phyloP scores from a whole-genome alignment of 2,797 vertebrate species.

The Natrix natrix region DNA sequence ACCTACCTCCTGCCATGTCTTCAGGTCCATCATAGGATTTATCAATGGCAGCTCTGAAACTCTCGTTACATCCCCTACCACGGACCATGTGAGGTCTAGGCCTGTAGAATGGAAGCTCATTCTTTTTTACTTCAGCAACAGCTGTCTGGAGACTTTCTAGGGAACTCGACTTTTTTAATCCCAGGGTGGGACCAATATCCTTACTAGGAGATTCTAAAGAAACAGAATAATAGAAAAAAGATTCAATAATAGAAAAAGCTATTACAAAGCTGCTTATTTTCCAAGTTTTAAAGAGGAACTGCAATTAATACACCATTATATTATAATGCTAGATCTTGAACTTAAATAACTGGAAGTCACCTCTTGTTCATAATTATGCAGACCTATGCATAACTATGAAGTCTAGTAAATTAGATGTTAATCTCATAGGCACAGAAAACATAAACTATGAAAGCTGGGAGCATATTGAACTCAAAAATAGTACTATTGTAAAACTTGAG shows the following conservation, averaged over 20 bases:
- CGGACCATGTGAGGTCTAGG: constrained; percentile 91
- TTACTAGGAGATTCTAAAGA: constrained; percentile 70
- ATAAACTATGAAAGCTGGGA: neutral
- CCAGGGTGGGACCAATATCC: constrained; percentile 89
- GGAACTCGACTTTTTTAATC: constrained; percentile 95
- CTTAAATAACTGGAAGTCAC: constrained; percentile 2
- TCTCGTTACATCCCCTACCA: constrained; percentile 94
- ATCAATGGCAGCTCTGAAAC: constrained; percentile 95
- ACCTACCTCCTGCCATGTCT: constrained; percentile 84
- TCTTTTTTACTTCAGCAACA: constrained; percentile 88
- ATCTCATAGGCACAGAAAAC: neutral
- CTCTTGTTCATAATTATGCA: neutral
- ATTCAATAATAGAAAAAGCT: constrained; percentile 16
- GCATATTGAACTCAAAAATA: neutral
- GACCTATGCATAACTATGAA: neutral
- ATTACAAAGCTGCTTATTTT: constrained; percentile 30
- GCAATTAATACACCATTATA: constrained; percentile 26
- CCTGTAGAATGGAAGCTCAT: constrained; percentile 89
- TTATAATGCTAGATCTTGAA: neutral
- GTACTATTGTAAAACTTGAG: neutral
- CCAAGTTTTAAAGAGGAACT: constrained; percentile 43
- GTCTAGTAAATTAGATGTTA: constrained; percentile 1
- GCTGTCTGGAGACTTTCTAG: constrained; percentile 96
- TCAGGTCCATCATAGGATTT: constrained; percentile 94
- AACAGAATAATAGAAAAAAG: neutral